phyloP scores from a whole-genome alignment of 2,797 vertebrate species.

The Hyperoplus immaculatus region DNA sequence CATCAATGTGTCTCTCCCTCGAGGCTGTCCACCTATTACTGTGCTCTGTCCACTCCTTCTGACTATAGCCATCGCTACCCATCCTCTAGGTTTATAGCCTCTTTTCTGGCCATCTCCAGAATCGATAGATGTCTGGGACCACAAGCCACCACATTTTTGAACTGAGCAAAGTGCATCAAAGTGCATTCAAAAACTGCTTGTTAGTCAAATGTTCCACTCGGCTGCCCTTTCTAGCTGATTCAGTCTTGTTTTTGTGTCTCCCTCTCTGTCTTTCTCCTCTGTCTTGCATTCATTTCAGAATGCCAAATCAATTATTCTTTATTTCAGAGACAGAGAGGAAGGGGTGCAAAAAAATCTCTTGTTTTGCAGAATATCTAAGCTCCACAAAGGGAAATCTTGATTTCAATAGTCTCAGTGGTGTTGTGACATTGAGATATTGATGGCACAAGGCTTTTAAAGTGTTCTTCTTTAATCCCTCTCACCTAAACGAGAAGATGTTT shows the following conservation, averaged over 20 bases:
- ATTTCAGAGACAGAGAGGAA: slow-evolving; percentile 40
- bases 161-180: slow-evolving; percentile 65
- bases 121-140: slow-evolving; percentile 77
- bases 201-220: slow-evolving; percentile 79
- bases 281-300: slow-evolving; percentile 56
- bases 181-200: slow-evolving; percentile 78
- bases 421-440: slow-evolving; percentile 8
- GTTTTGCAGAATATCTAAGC: slow-evolving; percentile 13
- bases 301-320: slow-evolving; percentile 53
- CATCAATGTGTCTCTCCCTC: slow-evolving; percentile 19
- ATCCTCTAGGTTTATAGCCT: slow-evolving; percentile 37
- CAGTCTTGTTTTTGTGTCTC: slow-evolving; percentile 57
- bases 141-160: slow-evolving; percentile 49
- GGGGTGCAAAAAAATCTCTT: neutral
- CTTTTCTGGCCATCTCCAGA: slow-evolving; percentile 74
- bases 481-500: slow-evolving; percentile 40
- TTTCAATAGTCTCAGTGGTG: slow-evolving; percentile 30
- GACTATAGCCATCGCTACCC: slow-evolving; percentile 44
- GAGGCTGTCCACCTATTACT: slow-evolving; percentile 10
- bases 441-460: too few relatives aligned
- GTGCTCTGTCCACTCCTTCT: slow-evolving; percentile 39
- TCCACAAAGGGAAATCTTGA: slow-evolving; percentile 29
- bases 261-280: slow-evolving; percentile 27
- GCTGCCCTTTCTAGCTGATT: slow-evolving; percentile 62
- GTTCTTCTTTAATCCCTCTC: slow-evolving; percentile 47